Conservation (phyloP, 2,888 invertebrate species). For the Ichneumoninae sp. region DNA sequence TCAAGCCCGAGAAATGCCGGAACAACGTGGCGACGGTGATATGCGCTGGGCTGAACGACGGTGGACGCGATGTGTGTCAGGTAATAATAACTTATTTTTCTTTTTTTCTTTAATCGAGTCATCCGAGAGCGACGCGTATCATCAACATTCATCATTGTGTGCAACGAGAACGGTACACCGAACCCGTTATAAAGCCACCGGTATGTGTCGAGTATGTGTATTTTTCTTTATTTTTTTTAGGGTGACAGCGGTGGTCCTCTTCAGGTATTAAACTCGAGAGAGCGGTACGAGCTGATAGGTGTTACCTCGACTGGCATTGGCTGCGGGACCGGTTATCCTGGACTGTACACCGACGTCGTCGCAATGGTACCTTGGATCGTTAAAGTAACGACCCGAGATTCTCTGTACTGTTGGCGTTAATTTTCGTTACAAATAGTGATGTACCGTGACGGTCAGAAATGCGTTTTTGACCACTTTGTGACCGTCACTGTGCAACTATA, state of each 20-base stretch:
- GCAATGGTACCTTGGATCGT: conserved; percentile 70
- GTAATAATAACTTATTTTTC: conserved; percentile 47
- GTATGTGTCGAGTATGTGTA: no score
- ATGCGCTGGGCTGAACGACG: conserved; percentile 68
- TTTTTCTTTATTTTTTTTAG: conserved; percentile 41
- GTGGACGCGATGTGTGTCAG: conserved; percentile 67
- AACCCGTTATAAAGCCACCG: no score
- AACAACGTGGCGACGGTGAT: conserved; percentile 60
- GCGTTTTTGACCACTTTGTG: no score
- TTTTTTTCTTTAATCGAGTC: neutral
- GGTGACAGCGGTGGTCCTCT: conserved; percentile 75
- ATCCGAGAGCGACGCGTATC: neutral
- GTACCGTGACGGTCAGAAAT: no score
- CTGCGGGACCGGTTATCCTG: conserved; percentile 69
- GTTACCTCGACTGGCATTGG: conserved; percentile 69
- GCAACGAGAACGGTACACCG: neutral
- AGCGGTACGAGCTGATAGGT: conserved; percentile 70
- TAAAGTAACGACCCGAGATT: conserved; percentile 67
- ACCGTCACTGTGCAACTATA: no score
- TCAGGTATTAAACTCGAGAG: conserved; percentile 64
- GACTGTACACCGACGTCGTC: conserved; percentile 70
- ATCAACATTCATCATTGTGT: neutral
- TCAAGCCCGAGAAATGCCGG: conserved; percentile 59
- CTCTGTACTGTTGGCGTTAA: conserved; percentile 72
- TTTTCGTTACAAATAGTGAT: neutral